phyloP scores from a whole-genome alignment of 2,888 invertebrate species.

The Aphrophora alni region DNA sequence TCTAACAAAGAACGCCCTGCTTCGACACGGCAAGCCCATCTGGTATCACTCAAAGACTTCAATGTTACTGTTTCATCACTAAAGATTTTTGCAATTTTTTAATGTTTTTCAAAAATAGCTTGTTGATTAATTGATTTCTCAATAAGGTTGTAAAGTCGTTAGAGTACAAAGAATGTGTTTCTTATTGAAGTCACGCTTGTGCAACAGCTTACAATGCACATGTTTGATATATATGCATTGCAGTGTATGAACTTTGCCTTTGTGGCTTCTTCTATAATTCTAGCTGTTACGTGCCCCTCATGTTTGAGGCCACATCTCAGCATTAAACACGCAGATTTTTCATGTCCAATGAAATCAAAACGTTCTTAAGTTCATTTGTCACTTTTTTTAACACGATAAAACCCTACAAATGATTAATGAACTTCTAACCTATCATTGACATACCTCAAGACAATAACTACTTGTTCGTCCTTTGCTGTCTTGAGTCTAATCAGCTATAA shows the following conservation, averaged over 20 bases:
- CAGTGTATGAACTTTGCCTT: slow-evolving; percentile 46
- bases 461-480: too few species aligned
- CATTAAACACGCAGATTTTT: slow-evolving; percentile 45
- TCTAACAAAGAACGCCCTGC: not conserved
- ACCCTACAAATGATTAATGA: too few species aligned
- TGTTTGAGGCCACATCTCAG: slow-evolving; percentile 49
- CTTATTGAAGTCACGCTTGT: slow-evolving; percentile 15
- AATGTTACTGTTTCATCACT: not conserved
- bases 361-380: slow-evolving; percentile 12
- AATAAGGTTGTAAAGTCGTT: slow-evolving; percentile 33
- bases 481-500: too few species aligned
- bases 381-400: slow-evolving; percentile 24
- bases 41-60: slow-evolving; percentile 18
- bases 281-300: slow-evolving; percentile 45
- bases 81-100: not conserved
- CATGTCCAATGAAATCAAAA: slow-evolving; percentile 15
- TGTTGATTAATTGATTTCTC: slow-evolving; percentile 26
- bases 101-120: slow-evolving; percentile 22
- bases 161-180: slow-evolving; percentile 30
- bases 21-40: slow-evolving; percentile 19
- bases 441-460: too few species aligned
- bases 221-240: slow-evolving; percentile 10
- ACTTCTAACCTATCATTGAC: too few species aligned
- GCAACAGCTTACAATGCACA: slow-evolving; percentile 18
- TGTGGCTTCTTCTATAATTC: slow-evolving; percentile 45